Evolutionary conservation across 2,888 invertebrate genomes (phyloP).

Genomic region (Bembecia ichneumoniformis): DNA sequence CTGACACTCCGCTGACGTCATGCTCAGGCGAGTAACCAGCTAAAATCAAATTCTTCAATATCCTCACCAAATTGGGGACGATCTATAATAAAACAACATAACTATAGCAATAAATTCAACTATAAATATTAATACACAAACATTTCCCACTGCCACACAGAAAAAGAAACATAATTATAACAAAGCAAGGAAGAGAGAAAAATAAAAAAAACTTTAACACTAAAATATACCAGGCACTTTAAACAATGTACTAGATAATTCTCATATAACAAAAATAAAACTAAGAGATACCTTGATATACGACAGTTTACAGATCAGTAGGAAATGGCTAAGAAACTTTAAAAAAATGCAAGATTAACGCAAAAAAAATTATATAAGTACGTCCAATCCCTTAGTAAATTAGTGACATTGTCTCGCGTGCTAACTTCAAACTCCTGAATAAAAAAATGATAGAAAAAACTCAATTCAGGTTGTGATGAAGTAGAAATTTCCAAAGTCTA

Average conservation of each 20-base stretch:
- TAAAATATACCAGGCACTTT: neutral
- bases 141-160: conserved; percentile 29
- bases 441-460: conserved; percentile 6
- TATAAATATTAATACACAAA: conserved; percentile 16
- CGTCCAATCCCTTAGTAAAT: conserved; percentile 11
- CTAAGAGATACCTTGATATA: conserved; percentile 10
- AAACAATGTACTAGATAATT: conserved; percentile 24
- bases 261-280: conserved; percentile 12
- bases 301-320: conserved; percentile 6
- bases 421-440: conserved; percentile 14
- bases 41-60: conserved; percentile 97
- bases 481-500: conserved; percentile 14
- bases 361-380: neutral
- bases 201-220: neutral
- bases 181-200: conserved; percentile 30
- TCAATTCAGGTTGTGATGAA: neutral
- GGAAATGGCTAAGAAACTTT: neutral
- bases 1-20: conserved; percentile 99
- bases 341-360: neutral
- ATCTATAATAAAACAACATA: conserved; percentile 77
- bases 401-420: conserved; percentile 26
- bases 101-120: conserved; percentile 2
- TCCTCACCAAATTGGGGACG: conserved; percentile 98
- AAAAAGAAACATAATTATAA: conserved; percentile 18
- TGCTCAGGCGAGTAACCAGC: conserved; percentile 99